Base-by-base conservation (phyloP, 2,888 invertebrate species). In the Cantharis lateralis region DNA sequence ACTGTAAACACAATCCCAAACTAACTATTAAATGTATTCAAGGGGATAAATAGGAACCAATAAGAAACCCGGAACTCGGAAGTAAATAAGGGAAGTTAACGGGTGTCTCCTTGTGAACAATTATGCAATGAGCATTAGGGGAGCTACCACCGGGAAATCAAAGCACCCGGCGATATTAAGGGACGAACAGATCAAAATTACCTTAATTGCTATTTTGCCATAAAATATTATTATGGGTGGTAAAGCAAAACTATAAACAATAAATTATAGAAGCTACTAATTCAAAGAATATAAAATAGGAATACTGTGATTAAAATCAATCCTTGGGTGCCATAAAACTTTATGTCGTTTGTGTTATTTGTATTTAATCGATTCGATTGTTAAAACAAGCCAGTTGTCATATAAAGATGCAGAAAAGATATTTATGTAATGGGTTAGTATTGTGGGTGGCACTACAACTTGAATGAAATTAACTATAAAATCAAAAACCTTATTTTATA, bases 51-150 rank as follows among this genome's bases (percentile, higher is more conserved):
- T 15, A 80, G 74, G 80, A 75, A 78, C 85, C 86, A 86, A 86
- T 86, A 78, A 82, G 80, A 81, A 80, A 82, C 81, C 84, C 85
- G 85, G 85, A 86, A 86, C 82, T 73, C 83, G 86, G 85, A 86
- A 85, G 84, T 84, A 80, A 63, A 81, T 77, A 68, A 74, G 77
- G 78, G 77, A 79, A 74, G 74, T 72, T 70, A 73, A 75, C 81
- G 81, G 78, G 81, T 76, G 81, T 68, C 78, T 71, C 78, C 62
- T 20, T 66, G 64, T 66, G 18, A 48, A 13, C 64, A 66, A 66
- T 71, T 61, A 32, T 48, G 70, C 63, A 69, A 48, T 48, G n/a
- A n/a, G 7, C n/a, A n/a, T 48, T 48, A 48, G 48, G 48, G 48
- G 48, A 48, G n/a, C 48, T 9, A 48, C 48, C 13, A 48, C 48